Base-by-base conservation (phyloP, 2,113 vertebrate genomes). In the Tachuris rubrigastra region DNA sequence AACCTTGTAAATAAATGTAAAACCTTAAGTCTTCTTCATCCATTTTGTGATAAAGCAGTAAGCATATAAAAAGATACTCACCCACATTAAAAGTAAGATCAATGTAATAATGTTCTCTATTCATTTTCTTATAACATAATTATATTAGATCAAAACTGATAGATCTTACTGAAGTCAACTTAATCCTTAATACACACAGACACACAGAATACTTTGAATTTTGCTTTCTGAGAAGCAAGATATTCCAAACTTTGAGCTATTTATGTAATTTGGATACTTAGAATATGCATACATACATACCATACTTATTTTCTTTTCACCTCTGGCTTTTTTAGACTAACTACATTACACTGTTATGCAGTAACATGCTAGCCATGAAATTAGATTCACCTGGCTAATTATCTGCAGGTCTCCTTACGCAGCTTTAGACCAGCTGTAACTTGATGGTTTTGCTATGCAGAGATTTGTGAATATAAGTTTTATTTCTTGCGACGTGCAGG, bases 1-100 rank as follows among this genome's bases (percentile, higher is more conserved):
- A 97, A 95, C 41, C 41, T 89, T 97, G 33, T 9, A 96, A 96
- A 62, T 80, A 92, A 85, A n/a, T 76, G 58, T 89, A 96, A 96
- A 97, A 87, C 24, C 20, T 16, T 85, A 79, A 39, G 37, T 68
- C 68, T 53, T 53, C 46, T 47, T 75, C 53, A 68, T 30, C 28
- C 30, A 35, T 47, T 75, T 21, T 27, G 41, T 47, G n/a, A 83
- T 47, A 75, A 75, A 30, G 18, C 33, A 47, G 44, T 82, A 90
- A 73, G 25, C 28, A 90, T 85, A 89, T 56, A 84, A 93, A 97
- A 95, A 49, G 42, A 92, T 94, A 88, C 44, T 33, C 41, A 95
- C 33, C 27, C 42, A 79, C 44, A 77, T 84, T 85, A 78, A 59
- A 81, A 90, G 90, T 49, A 79, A 73, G 30, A 37, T 66, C 39